These are phyloP conservation scores for Drosophila atripex DNA, from an alignment of 2,888 invertebrate species.

Conservation along the genomic window DNA sequence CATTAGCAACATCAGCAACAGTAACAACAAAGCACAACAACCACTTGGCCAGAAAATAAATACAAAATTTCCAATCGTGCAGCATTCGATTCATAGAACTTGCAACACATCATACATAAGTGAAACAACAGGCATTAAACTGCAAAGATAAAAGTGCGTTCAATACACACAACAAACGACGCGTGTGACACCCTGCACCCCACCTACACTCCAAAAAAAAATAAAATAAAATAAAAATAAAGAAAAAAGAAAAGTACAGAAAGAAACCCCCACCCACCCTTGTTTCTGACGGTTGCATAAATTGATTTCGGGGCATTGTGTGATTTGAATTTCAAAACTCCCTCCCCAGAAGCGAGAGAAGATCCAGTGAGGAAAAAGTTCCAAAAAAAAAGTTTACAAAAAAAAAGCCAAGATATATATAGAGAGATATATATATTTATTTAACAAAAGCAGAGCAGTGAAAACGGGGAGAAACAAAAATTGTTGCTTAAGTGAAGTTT, in stretches of 20 bases:
- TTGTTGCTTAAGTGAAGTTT: constrained; percentile 66
- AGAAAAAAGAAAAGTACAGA: background rate
- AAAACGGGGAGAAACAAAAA: constrained; percentile 44
- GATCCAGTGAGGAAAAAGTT: constrained; percentile 53
- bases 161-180: constrained; percentile 16
- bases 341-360: constrained; percentile 25
- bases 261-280: constrained; percentile 23
- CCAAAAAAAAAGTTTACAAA: constrained; percentile 30
- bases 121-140: constrained; percentile 8
- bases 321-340: constrained; percentile 77
- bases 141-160: constrained; percentile 53
- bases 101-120: constrained; percentile 1
- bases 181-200: constrained; percentile 12
- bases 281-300: constrained; percentile 62
- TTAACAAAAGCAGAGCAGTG: constrained; percentile 76
- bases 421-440: constrained; percentile 9
- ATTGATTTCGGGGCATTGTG: constrained; percentile 63
- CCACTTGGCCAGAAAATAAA: constrained; percentile 7
- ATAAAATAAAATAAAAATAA: background rate
- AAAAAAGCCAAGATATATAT: background rate
- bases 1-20: constrained; percentile 22
- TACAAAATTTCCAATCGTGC: constrained; percentile 10
- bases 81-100: constrained; percentile 5
- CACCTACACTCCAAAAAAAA: constrained; percentile 13
- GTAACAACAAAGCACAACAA: background rate